Conservation (phyloP, 1,140 invertebrate genomes). For the Drosophila parvula region DNA sequence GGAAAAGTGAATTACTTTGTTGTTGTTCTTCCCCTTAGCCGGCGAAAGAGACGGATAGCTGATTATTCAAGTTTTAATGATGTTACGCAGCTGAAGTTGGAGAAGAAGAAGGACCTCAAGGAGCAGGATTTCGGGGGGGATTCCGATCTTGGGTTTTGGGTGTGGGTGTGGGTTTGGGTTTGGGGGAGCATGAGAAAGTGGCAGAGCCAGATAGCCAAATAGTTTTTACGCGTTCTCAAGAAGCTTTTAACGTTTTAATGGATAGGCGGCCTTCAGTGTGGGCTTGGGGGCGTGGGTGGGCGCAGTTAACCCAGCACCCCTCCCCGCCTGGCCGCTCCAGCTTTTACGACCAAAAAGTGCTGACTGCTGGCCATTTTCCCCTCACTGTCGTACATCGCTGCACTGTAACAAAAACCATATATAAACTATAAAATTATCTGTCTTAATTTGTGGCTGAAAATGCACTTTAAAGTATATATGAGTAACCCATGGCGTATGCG, state of each 20-base stretch:
- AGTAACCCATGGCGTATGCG: not conserved
- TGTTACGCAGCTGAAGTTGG: conserved; percentile 53
- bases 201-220: conserved; percentile 55
- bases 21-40: conserved; percentile 23
- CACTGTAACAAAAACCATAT: conserved; percentile 10
- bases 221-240: conserved; percentile 78
- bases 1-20: conserved; percentile 57
- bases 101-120: conserved; percentile 25
- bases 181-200: conserved; percentile 13
- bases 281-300: not conserved
- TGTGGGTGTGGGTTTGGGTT: not conserved
- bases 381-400: conserved; percentile 52
- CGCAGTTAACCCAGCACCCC: not conserved
- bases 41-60: conserved; percentile 37
- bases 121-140: conserved; percentile 20
- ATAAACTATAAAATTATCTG: too few relatives aligned
- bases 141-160: not conserved
- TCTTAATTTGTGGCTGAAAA: too few relatives aligned
- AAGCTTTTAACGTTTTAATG: conserved; percentile 82
- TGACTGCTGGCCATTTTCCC: conserved; percentile 71
- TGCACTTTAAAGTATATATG: too few relatives aligned
- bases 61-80: conserved; percentile 81
- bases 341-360: conserved; percentile 79
- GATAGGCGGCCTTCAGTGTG: conserved; percentile 53
- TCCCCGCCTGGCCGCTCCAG: not conserved